Evolutionary conservation across 2,113 vertebrate species (phyloP).

Genomic region (Synodontis membranacea): DNA sequence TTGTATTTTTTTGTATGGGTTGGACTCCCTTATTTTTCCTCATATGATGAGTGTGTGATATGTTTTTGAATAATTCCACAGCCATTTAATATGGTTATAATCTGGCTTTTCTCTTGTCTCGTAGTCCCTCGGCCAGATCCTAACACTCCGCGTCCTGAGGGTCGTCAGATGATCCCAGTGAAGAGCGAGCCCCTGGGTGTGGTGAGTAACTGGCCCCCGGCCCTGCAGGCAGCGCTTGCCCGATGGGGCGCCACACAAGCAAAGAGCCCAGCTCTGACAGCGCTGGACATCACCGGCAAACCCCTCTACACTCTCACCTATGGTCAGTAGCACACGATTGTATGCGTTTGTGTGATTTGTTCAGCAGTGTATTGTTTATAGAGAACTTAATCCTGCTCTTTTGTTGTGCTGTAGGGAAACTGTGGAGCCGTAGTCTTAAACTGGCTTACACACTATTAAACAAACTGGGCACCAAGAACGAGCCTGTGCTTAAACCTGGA

Average conservation of each 20-base stretch:
- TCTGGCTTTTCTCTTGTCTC: not conserved
- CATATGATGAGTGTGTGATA: not conserved
- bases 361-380: not conserved
- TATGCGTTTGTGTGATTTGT: not conserved
- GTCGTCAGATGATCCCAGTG: slow-evolving; percentile 93
- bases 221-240: slow-evolving; percentile 90
- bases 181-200: slow-evolving; percentile 95
- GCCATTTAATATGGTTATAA: not conserved
- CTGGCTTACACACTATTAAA: slow-evolving; percentile 95
- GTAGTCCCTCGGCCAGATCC: slow-evolving; percentile 93
- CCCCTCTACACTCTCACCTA: slow-evolving; percentile 94
- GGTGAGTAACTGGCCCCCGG: slow-evolving; percentile 97
- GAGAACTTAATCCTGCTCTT: not conserved
- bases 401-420: slow-evolving; percentile 79
- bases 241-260: slow-evolving; percentile 96
- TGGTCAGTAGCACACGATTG: slow-evolving; percentile 72
- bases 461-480: slow-evolving; percentile 95
- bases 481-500: slow-evolving; percentile 91
- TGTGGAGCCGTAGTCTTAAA: slow-evolving; percentile 97
- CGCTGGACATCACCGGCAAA: slow-evolving; percentile 90
- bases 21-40: not conserved
- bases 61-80: not conserved
- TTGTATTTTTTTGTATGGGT: no score
- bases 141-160: slow-evolving; percentile 94
- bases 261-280: slow-evolving; percentile 91